Conservation (phyloP, 2,113 vertebrate species). For the Onychorhynchus coronatus region DNA sequence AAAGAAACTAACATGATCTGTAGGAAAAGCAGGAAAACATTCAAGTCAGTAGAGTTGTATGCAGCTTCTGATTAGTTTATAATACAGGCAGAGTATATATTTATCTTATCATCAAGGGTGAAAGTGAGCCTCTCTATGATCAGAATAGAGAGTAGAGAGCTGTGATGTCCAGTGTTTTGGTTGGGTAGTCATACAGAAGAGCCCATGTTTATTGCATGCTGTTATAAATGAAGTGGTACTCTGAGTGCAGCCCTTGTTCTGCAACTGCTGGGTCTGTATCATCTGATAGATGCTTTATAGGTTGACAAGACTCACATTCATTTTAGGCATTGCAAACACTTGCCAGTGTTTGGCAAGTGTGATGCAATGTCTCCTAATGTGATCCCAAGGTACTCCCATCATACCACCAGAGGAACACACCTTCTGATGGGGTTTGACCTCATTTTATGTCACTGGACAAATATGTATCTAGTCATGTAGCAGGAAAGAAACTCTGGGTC, state of each 20-base stretch:
- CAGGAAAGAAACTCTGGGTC: background rate
- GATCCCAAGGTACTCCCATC: background rate
- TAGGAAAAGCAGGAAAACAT: background rate
- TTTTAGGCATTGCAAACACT: background rate
- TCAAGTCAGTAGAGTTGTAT: background rate
- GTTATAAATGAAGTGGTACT: background rate
- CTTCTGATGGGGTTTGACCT: background rate
- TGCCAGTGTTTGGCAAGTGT: background rate
- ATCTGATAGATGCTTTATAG: background rate
- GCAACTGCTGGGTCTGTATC: background rate
- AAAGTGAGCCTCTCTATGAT: background rate
- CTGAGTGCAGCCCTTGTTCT: rapidly evolving
- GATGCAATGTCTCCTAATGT: background rate
- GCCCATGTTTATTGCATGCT: background rate
- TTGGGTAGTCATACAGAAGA: background rate
- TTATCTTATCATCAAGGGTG: background rate
- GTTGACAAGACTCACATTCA: background rate
- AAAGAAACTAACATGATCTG: background rate
- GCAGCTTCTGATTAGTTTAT: background rate
- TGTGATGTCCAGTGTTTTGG: background rate
- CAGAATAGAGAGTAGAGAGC: background rate
- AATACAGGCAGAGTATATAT: background rate
- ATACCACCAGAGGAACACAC: background rate
- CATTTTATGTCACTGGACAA: background rate
- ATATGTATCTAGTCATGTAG: background rate